Conservation (phyloP, 2,113 vertebrate species). For the Electrona antarctica region DNA sequence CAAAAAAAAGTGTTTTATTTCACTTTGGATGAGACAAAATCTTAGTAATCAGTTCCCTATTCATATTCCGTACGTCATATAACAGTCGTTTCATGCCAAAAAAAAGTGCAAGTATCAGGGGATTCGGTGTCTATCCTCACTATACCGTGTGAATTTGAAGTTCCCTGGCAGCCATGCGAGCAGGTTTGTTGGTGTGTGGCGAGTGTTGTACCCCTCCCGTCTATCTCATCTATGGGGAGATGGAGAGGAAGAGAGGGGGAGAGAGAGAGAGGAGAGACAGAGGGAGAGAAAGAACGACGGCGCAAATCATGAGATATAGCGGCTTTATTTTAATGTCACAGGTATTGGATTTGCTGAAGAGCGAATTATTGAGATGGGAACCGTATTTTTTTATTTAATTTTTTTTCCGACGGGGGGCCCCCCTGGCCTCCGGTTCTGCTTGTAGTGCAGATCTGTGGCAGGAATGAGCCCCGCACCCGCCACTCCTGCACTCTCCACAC, state of each 20-base stretch:
- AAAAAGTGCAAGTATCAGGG: slow-evolving; percentile 2
- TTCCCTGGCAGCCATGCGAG: slow-evolving; percentile 31
- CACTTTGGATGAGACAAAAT: slow-evolving; percentile 23
- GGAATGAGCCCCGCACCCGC: slow-evolving; percentile 39
- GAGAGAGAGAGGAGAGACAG: too few species aligned
- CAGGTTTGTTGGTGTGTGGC: slow-evolving; percentile 50
- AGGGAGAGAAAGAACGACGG: too few species aligned
- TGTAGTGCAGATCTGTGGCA: slow-evolving; percentile 67
- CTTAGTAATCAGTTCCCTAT: slow-evolving; percentile 22
- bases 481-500: too few species aligned
- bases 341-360: slow-evolving; percentile 78
- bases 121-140: slow-evolving; percentile 35
- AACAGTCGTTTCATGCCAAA: slow-evolving; percentile 32
- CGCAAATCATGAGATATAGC: slow-evolving; percentile 60
- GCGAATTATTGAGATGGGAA: slow-evolving; percentile 75
- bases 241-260: not conserved
- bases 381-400: not conserved
- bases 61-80: slow-evolving; percentile 13
- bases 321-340: slow-evolving; percentile 77
- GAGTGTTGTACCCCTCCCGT: slow-evolving; percentile 58
- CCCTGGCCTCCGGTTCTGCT: slow-evolving; percentile 53
- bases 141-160: slow-evolving; percentile 50
- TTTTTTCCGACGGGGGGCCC: slow-evolving; percentile 15
- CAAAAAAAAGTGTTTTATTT: slow-evolving; percentile 25
- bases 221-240: slow-evolving; percentile 64